These are phyloP conservation scores for Argyresthia albistria DNA, from an alignment of 2,888 invertebrate species.

Conservation along the genomic window DNA sequence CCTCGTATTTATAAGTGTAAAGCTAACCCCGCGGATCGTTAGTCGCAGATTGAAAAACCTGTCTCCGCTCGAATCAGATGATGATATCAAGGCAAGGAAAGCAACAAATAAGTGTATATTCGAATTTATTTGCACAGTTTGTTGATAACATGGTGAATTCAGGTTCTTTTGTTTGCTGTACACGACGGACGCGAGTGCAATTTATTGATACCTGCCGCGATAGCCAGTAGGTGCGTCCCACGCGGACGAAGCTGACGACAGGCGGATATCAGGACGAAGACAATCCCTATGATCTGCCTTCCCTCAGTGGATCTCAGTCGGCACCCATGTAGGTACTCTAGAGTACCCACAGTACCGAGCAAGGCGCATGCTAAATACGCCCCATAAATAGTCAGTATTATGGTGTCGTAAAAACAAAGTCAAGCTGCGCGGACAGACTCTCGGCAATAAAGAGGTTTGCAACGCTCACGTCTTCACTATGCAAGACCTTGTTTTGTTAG, in stretches of 20 bases:
- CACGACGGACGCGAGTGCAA: slow-evolving; percentile 60
- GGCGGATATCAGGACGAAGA: slow-evolving; percentile 15
- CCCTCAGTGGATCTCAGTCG: background rate
- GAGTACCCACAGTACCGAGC: slow-evolving; percentile 22
- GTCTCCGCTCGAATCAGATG: slow-evolving; percentile 26
- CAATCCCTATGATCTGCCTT: background rate
- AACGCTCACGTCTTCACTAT: background rate
- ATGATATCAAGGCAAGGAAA: slow-evolving; percentile 48
- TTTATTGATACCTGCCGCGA: slow-evolving; percentile 65
- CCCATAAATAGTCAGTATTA: slow-evolving; percentile 58
- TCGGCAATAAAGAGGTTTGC: slow-evolving; percentile 36
- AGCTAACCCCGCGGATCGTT: background rate
- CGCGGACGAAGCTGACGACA: slow-evolving; percentile 36
- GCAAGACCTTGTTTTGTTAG: background rate
- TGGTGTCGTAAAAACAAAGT: slow-evolving; percentile 65
- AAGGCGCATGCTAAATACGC: slow-evolving; percentile 53
- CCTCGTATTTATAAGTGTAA: background rate
- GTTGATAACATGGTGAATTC: slow-evolving; percentile 52
- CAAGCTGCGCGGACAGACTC: slow-evolving; percentile 57
- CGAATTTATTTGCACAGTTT: slow-evolving; percentile 62
- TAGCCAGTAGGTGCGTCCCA: slow-evolving; percentile 66
- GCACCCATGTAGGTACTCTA: too few species aligned
- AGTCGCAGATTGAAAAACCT: slow-evolving; percentile 5
- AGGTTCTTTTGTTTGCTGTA: slow-evolving; percentile 58
- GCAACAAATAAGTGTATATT: slow-evolving; percentile 54